Percentiles rank a stretch among this genome's conserved stretches.
These are phyloP conservation scores for Silurus meridionalis DNA, from an alignment of 2,113 vertebrate genomes.

Conservation along the genomic window DNA sequence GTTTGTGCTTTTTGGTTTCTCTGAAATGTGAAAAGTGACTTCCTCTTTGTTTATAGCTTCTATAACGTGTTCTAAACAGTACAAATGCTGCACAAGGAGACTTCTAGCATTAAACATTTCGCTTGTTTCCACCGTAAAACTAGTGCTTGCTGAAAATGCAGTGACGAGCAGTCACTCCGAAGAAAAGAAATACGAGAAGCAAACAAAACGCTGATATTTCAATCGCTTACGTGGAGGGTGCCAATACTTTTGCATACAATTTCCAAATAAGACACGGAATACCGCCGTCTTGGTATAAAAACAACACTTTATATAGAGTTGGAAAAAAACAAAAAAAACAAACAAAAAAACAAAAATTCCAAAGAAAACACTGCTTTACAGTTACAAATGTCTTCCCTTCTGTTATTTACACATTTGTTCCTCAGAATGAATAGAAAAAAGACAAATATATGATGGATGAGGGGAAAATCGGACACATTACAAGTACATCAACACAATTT, in stretches of 20 bases:
- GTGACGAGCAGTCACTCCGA: no score
- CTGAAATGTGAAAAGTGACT: no score
- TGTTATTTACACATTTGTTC: slow-evolving; percentile 81
- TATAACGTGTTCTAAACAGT: no score
- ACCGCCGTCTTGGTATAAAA: slow-evolving; percentile 73
- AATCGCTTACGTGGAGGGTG: not conserved
- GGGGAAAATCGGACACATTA: slow-evolving; percentile 64
- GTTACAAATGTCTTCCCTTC: slow-evolving; percentile 82
- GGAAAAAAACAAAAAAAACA: slow-evolving; percentile 65
- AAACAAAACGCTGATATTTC: not conserved
- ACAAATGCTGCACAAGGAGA: no score
- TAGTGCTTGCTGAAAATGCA: no score
- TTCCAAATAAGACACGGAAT: slow-evolving; percentile 18
- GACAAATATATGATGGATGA: slow-evolving; percentile 56
- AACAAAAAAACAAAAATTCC: slow-evolving; percentile 56
- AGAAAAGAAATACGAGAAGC: no score
- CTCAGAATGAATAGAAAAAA: slow-evolving; percentile 69
- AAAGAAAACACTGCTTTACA: slow-evolving; percentile 86
- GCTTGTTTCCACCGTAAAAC: no score
- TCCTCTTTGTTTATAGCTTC: no score
- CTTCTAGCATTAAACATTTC: no score
- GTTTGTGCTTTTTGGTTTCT: no score
- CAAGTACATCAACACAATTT: slow-evolving; percentile 65
- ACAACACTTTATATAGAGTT: slow-evolving; percentile 93
- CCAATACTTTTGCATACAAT: slow-evolving; percentile 6